Evolutionary conservation across 2,797 vertebrate genomes (phyloP).

Genomic region (Myotis daubentonii): DNA sequence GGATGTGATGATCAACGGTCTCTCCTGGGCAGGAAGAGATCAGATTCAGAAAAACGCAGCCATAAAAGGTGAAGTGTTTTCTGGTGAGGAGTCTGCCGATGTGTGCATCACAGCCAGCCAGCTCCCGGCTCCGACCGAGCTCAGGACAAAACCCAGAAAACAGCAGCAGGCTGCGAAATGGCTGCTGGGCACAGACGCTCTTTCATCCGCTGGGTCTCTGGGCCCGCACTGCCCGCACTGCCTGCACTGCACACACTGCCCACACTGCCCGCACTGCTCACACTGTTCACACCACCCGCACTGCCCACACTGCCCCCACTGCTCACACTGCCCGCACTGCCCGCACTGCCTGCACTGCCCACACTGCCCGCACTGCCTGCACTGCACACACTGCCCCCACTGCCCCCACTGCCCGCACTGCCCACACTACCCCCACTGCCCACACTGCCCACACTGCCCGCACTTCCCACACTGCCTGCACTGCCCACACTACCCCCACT

Average conservation of each 20-base stretch:
- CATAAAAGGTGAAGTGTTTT: conserved; percentile 32
- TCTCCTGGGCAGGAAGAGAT: background rate
- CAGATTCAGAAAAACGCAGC: background rate
- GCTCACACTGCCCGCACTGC: too few species aligned
- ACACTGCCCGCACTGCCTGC: too few species aligned
- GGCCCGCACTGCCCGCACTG: background rate
- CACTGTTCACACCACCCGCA: too few species aligned
- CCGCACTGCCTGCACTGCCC: background rate
- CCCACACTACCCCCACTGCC: background rate
- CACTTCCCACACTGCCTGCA: too few species aligned
- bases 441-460: fast-evolving
- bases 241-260: background rate
- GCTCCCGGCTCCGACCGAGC: background rate
- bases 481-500: background rate
- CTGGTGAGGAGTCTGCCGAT: background rate
- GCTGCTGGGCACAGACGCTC: background rate
- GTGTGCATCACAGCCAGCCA: background rate
- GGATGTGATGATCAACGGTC: background rate
- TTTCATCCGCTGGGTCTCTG: background rate
- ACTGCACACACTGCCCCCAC: fast-evolving
- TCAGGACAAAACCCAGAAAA: background rate
- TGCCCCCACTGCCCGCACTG: too few species aligned
- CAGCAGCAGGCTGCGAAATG: background rate
- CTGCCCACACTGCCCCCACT: too few species aligned
- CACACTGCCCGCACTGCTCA: background rate